phyloP scores from a whole-genome alignment of 2,888 invertebrate species.

The Drosophila bunnanda region DNA sequence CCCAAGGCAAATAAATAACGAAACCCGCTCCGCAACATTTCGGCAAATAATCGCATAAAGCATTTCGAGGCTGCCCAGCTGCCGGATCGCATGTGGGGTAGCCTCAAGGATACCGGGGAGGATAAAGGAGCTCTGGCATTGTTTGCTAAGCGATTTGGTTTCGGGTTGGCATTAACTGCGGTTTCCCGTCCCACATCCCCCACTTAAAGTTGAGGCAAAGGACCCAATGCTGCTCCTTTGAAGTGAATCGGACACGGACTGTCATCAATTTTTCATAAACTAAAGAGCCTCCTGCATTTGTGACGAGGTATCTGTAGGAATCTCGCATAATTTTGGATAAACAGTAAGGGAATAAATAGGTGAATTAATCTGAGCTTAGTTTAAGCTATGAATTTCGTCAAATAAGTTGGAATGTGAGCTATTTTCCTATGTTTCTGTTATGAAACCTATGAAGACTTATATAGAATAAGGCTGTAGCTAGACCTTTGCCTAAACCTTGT shows the following conservation, averaged over 20 bases:
- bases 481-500: not conserved
- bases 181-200: constrained; percentile 16
- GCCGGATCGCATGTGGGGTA: constrained; percentile 69
- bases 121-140: constrained; percentile 47
- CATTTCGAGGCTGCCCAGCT: constrained; percentile 70
- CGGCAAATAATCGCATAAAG: constrained; percentile 81
- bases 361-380: not conserved
- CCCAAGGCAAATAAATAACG: constrained; percentile 75
- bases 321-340: not conserved
- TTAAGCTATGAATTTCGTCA: not conserved
- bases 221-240: constrained; percentile 50
- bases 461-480: too few relatives aligned
- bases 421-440: not conserved
- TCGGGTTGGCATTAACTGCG: constrained; percentile 66
- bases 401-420: not conserved
- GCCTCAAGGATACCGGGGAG: not conserved
- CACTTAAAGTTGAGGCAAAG: not conserved
- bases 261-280: constrained; percentile 66
- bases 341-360: not conserved
- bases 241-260: constrained; percentile 68
- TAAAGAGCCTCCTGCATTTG: constrained; percentile 17
- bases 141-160: constrained; percentile 77
- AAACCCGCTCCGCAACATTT: constrained; percentile 72
- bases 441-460: not conserved
- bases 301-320: constrained; percentile 4